phyloP scores from a whole-genome alignment of 2,888 invertebrate species.

The Cryptus armator region DNA sequence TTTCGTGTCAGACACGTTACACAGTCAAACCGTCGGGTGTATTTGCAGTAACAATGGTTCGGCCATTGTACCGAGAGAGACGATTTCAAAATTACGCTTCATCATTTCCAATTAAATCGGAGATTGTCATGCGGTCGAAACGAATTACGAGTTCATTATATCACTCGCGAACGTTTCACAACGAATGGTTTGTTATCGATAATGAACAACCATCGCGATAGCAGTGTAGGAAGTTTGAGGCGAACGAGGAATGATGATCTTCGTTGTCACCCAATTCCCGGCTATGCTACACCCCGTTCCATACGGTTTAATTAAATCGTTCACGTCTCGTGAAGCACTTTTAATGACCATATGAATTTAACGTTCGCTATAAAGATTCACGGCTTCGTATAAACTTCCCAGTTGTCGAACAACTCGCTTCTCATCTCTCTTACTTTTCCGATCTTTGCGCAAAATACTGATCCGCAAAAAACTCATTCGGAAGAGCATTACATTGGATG shows the following conservation, averaged over 20 bases:
- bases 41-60: too few species aligned
- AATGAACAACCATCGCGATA: background rate
- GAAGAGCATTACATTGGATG: too few species aligned
- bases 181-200: too few species aligned
- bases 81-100: background rate
- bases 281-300: background rate
- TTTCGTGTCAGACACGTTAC: background rate
- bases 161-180: too few species aligned
- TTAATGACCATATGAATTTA: background rate
- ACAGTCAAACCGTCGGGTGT: background rate
- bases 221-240: background rate
- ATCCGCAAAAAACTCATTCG: too few species aligned
- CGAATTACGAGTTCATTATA: too few species aligned
- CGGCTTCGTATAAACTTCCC: background rate
- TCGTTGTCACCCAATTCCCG: background rate
- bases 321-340: background rate
- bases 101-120: too few species aligned
- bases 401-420: background rate
- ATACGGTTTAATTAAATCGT: constrained; percentile 10
- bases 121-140: too few species aligned
- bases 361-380: constrained; percentile 8
- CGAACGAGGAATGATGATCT: background rate
- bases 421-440: background rate
- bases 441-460: too few species aligned
- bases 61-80: background rate